These are phyloP conservation scores for Euzophera pinguis DNA, from an alignment of 2,888 invertebrate species.

Conservation along the genomic window DNA sequence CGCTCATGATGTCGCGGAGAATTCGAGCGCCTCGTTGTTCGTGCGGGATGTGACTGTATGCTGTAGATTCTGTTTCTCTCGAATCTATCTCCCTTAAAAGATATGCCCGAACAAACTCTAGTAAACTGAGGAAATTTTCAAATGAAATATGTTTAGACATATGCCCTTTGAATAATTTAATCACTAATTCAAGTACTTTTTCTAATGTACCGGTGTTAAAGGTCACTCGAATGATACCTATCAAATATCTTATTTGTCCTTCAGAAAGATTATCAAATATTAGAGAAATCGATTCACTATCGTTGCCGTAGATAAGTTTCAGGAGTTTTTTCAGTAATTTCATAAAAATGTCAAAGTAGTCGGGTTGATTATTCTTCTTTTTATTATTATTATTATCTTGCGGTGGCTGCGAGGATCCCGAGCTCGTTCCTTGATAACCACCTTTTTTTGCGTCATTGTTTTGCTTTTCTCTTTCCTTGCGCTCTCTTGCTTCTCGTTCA, in stretches of 20 bases:
- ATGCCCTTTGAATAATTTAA: constrained; percentile 1
- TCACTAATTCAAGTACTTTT: constrained; percentile 2
- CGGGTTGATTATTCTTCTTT: neutral
- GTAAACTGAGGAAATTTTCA: constrained; percentile 3
- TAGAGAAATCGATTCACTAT: neutral
- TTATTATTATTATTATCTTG: neutral
- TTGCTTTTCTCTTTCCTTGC: neutral
- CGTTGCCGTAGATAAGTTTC: neutral
- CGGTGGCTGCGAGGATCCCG: neutral
- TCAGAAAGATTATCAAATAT: neutral
- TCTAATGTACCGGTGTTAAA: neutral
- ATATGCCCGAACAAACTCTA: constrained; percentile 2
- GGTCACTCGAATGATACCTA: neutral
- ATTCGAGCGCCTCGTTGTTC: neutral
- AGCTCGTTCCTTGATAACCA: neutral
- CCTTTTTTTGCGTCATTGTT: neutral
- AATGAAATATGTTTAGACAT: neutral
- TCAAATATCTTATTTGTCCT: constrained; percentile 2
- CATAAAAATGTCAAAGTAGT: constrained; percentile 1
- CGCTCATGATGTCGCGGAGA: neutral
- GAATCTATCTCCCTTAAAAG: neutral
- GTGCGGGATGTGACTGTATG: neutral
- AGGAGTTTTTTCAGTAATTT: neutral
- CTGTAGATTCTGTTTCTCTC: constrained; percentile 1
- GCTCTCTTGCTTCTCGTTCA: neutral